phyloP scores from a whole-genome alignment of 2,888 invertebrate species.

The Agrilus mali region DNA sequence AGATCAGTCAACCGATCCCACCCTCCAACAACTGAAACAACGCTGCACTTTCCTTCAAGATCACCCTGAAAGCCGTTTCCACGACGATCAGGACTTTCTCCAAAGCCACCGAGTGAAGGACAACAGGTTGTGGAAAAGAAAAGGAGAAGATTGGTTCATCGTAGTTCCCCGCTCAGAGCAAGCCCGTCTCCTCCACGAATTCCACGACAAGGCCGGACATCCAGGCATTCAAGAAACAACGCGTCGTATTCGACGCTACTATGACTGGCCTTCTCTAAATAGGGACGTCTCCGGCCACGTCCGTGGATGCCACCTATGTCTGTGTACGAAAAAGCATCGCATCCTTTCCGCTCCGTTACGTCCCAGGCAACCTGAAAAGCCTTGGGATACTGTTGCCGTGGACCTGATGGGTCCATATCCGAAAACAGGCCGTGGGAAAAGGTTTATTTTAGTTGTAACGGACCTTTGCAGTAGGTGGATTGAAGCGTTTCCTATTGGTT shows the following conservation, averaged over 20 bases:
- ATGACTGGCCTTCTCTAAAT: conserved; percentile 7
- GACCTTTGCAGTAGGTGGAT: too few species aligned
- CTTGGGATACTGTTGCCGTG: too few species aligned
- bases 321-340: too few species aligned
- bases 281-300: conserved; percentile 14
- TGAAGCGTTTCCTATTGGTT: neutral
- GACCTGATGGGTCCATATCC: too few species aligned
- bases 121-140: neutral
- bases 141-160: neutral
- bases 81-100: neutral
- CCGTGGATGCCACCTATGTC: conserved; percentile 3
- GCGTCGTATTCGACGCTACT: conserved; percentile 4
- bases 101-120: neutral
- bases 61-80: too few species aligned
- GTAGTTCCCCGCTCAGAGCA: neutral
- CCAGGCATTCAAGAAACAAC: conserved; percentile 15
- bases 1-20: too few species aligned
- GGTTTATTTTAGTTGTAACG: too few species aligned
- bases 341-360: too few species aligned
- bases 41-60: too few species aligned
- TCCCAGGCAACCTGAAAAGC: too few species aligned
- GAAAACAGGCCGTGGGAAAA: too few species aligned
- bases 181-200: conserved; percentile 1
- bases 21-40: too few species aligned
- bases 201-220: conserved; percentile 12